Conservation (phyloP, 2,888 invertebrate genomes). For the Acronicta psi region DNA sequence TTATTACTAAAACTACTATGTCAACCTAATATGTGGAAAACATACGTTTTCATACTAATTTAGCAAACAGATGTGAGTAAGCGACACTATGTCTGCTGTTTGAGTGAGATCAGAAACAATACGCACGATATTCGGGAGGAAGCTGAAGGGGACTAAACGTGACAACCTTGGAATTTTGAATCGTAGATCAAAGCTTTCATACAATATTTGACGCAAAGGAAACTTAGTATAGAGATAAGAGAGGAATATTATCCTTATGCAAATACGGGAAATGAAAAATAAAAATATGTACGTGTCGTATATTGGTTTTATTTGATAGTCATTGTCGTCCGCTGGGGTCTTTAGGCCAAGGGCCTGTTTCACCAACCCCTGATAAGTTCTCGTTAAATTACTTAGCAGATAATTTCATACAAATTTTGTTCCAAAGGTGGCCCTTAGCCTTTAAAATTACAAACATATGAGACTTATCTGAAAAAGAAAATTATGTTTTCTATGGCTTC, state of each 20-base stretch:
- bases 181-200: conserved; percentile 1
- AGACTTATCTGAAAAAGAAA: no score
- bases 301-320: conserved; percentile 3
- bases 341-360: no score
- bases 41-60: neutral
- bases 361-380: no score
- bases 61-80: neutral
- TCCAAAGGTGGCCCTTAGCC: no score
- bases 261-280: conserved; percentile 1
- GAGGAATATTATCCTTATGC: neutral
- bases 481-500: no score
- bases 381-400: no score
- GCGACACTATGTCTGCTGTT: neutral
- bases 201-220: conserved; percentile 4
- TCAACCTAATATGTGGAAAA: neutral
- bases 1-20: neutral
- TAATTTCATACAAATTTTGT: no score
- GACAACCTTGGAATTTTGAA: conserved; percentile 8
- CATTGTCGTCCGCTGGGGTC: neutral
- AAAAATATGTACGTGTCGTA: neutral
- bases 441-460: no score
- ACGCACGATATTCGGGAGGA: neutral
- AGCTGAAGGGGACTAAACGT: neutral
- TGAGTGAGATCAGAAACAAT: neutral
- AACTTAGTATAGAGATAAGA: conserved; percentile 2